Conservation (phyloP, 2,797 vertebrate genomes). For the Scleropages formosus region DNA sequence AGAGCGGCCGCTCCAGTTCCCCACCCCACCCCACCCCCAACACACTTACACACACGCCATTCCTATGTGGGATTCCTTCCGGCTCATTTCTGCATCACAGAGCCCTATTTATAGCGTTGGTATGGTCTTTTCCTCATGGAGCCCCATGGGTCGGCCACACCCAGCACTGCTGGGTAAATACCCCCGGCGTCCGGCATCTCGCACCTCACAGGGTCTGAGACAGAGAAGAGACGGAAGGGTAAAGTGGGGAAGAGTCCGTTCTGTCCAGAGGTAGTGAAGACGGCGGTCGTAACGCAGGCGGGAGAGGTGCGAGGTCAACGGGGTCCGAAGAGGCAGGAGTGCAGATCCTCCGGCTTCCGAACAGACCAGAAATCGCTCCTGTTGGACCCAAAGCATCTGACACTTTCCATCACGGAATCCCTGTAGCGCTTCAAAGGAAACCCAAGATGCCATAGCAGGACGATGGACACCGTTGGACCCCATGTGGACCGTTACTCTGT, state of each 20-base stretch:
- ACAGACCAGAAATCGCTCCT: no score
- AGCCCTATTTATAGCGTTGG: conserved; percentile 9
- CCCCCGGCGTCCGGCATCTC: not conserved
- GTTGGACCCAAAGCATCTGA: no score
- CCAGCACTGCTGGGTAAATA: not conserved
- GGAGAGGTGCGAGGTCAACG: no score
- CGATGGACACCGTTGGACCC: no score
- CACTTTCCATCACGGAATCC: no score
- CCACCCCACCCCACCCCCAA: not conserved
- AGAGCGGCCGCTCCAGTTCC: no score
- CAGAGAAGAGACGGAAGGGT: not conserved
- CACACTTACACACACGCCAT: conserved; percentile 9
- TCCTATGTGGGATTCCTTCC: not conserved
- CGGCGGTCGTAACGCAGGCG: no score
- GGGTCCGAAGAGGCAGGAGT: no score
- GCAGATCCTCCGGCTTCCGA: no score
- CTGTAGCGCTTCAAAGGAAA: no score
- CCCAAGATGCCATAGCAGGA: no score
- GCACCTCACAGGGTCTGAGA: conserved; percentile 1
- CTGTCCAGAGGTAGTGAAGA: not conserved
- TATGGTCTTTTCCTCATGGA: not conserved
- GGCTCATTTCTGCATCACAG: not conserved
- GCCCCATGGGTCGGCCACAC: not conserved
- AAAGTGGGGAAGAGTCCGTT: not conserved
- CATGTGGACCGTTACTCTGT: no score